Conservation (phyloP, 1,140 invertebrate species). For the Magallana ariakensis region DNA sequence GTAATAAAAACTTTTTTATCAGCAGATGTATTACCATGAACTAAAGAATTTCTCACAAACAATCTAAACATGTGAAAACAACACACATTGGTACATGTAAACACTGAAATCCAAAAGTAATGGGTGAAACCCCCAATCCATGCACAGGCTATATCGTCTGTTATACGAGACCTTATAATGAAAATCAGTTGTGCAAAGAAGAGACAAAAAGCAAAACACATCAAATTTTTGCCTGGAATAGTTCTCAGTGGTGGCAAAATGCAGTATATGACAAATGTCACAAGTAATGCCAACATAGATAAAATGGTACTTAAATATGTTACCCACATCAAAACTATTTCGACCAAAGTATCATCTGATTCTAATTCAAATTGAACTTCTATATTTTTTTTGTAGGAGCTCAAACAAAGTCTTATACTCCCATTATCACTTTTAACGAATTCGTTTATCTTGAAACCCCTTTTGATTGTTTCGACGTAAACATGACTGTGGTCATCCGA, state of each 20-base stretch:
- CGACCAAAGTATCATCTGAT: background rate
- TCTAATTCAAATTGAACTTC: background rate
- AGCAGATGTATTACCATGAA: background rate
- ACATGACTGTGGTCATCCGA: background rate
- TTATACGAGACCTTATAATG: background rate
- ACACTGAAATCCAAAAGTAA: constrained; percentile 12
- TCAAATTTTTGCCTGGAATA: constrained; percentile 67
- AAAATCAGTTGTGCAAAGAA: constrained; percentile 61
- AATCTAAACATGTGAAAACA: constrained; percentile 31
- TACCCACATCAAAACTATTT: constrained; percentile 21
- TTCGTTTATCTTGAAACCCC: background rate
- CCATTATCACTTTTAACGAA: background rate
- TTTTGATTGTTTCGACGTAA: too few species aligned
- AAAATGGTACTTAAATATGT: constrained; percentile 46
- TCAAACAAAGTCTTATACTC: background rate
- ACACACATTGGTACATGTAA: constrained; percentile 3
- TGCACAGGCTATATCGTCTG: background rate
- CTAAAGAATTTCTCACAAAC: background rate
- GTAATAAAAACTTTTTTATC: background rate
- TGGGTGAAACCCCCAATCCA: background rate
- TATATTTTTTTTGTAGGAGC: background rate
- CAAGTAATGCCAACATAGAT: constrained; percentile 61
- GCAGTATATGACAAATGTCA: constrained; percentile 64
- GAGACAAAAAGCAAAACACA: constrained; percentile 61
- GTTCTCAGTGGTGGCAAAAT: constrained; percentile 62